These are phyloP conservation scores for Phaetusa simplex DNA, from an alignment of 2,113 vertebrate species.

Conservation along the genomic window DNA sequence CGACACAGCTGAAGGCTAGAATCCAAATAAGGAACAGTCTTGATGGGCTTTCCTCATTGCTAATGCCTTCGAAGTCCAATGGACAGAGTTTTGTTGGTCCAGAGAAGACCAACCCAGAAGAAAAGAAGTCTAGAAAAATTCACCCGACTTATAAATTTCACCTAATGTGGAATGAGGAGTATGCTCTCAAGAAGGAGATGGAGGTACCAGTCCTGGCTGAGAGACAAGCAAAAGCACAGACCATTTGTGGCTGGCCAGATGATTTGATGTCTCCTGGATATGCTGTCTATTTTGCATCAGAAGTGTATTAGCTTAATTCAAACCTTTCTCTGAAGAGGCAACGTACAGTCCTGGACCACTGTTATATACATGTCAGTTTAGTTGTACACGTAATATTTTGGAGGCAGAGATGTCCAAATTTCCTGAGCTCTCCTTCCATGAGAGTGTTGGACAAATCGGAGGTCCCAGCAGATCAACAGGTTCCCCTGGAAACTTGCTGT, in stretches of 20 bases:
- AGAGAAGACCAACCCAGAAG: background rate
- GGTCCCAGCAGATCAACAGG: background rate
- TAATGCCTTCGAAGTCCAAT: background rate
- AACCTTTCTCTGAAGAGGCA: background rate
- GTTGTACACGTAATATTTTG: background rate
- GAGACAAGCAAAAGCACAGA: background rate
- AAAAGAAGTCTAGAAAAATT: background rate
- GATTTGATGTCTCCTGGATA: background rate
- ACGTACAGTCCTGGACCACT: background rate
- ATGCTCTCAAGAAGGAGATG: background rate
- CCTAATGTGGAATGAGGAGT: background rate
- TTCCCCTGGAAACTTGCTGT: background rate
- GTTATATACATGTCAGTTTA: background rate
- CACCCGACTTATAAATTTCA: background rate
- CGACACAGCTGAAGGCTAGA: background rate
- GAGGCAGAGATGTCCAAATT: background rate
- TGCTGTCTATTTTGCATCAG: background rate
- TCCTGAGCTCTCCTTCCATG: background rate
- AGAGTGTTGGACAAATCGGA: background rate
- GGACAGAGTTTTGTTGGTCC: background rate
- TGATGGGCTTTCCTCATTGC: background rate
- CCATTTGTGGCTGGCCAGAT: background rate
- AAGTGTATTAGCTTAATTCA: background rate
- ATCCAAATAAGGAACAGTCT: background rate
- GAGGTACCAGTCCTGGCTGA: background rate